A percentile compares a stretch with the other conserved stretches of the same genome.
Conservation (phyloP, 2,888 invertebrate genomes). For the Drosophila testacea region DNA sequence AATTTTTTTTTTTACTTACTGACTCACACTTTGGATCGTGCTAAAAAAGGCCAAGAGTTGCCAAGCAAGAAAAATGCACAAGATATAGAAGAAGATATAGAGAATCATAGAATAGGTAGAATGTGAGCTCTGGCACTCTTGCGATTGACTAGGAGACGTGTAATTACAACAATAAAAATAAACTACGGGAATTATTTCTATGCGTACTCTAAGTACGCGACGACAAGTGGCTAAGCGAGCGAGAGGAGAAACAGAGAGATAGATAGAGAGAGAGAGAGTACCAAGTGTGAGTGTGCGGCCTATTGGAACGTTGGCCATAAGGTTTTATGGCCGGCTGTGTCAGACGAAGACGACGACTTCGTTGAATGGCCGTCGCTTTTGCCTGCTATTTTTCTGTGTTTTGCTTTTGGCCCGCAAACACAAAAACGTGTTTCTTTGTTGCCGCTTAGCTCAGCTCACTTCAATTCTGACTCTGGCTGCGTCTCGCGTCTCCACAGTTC, state of each 20-base stretch:
- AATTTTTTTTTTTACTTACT: conserved; percentile 35
- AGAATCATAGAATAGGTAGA: conserved; percentile 6
- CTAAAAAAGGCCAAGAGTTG: conserved; percentile 52
- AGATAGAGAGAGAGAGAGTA: conserved; percentile 2
- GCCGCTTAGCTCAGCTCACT: conserved; percentile 27
- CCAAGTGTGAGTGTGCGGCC: conserved; percentile 60
- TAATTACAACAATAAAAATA: conserved; percentile 80
- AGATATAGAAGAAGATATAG: conserved; percentile 18
- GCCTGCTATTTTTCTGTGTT: conserved; percentile 38
- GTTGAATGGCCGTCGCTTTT: conserved; percentile 50
- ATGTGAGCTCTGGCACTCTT: conserved; percentile 34
- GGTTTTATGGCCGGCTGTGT: conserved; percentile 70
- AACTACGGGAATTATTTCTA: conserved; percentile 76
- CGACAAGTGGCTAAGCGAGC: conserved; percentile 63
- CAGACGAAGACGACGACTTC: conserved; percentile 27
- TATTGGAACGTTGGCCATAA: conserved; percentile 78
- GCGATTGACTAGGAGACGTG: conserved; percentile 64
- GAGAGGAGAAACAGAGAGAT: conserved; percentile 6
- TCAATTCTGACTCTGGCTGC: conserved; percentile 5
- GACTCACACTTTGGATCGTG: conserved; percentile 64
- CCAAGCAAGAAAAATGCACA: conserved; percentile 40
- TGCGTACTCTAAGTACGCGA: conserved; percentile 65
- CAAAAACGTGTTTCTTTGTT: conserved; percentile 77
- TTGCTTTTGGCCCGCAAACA: conserved; percentile 64
- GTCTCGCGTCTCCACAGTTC: conserved; percentile 8